phyloP scores from a whole-genome alignment of 2,888 invertebrate genomes.

The Acholoe squamosa region DNA sequence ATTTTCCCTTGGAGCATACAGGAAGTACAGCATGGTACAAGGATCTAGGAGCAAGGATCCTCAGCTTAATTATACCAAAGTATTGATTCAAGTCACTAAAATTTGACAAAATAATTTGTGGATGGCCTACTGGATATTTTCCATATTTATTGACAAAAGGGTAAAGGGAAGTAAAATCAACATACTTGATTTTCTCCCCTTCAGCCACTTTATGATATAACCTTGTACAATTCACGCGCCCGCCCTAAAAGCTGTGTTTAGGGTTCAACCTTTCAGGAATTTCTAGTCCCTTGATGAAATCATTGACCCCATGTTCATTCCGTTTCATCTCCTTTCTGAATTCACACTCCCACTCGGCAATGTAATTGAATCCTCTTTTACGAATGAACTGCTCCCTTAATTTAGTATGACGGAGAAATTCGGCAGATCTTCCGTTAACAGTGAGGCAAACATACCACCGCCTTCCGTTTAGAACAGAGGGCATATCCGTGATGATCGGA shows the following conservation, averaged over 20 bases:
- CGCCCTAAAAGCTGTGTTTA: constrained; percentile 74
- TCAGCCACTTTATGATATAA: constrained; percentile 69
- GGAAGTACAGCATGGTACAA: constrained; percentile 17
- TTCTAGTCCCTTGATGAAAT: constrained; percentile 67
- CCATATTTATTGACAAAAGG: constrained; percentile 73
- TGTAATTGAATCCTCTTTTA: constrained; percentile 67
- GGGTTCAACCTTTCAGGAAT: constrained; percentile 71
- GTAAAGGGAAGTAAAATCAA: constrained; percentile 74
- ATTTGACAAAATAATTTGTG: constrained; percentile 71
- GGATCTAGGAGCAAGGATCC: neutral
- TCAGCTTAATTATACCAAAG: neutral
- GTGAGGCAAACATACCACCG: too few relatives aligned
- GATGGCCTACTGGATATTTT: constrained; percentile 74
- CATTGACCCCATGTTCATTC: constrained; percentile 64
- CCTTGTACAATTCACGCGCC: constrained; percentile 73
- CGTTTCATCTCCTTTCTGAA: constrained; percentile 68
- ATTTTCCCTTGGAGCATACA: neutral
- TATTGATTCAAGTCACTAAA: constrained; percentile 70
- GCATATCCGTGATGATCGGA: too few relatives aligned
- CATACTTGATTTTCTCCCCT: constrained; percentile 72
- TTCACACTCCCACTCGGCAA: constrained; percentile 72
- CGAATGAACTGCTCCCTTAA: constrained; percentile 65
- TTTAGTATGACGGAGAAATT: constrained; percentile 65
- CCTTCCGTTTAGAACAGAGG: too few relatives aligned
- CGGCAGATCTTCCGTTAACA: too few relatives aligned